phyloP scores from a whole-genome alignment of 2,797 vertebrate species.

The Gobionotothen gibberifrons region DNA sequence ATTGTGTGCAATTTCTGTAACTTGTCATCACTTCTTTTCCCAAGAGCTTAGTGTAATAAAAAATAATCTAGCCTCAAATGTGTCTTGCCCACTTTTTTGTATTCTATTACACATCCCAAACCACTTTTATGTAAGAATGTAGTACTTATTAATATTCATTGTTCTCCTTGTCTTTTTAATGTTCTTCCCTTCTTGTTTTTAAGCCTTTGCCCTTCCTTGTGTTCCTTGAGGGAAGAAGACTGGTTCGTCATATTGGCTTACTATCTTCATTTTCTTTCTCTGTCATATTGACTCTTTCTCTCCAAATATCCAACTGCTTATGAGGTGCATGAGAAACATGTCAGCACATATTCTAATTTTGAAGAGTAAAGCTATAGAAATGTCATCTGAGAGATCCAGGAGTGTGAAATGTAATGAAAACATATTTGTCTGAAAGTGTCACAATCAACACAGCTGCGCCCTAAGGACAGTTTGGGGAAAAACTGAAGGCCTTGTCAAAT shows the following conservation, averaged over 20 bases:
- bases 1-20: conserved; percentile 13
- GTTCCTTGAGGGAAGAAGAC: conserved; percentile 27
- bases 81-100: conserved; percentile 9
- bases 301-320: conserved; percentile 33
- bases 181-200: conserved; percentile 21
- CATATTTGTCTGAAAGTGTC: conserved; percentile 75
- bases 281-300: conserved; percentile 32
- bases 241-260: conserved; percentile 32
- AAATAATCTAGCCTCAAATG: conserved; percentile 10
- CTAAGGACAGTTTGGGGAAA: conserved; percentile 48
- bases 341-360: conserved; percentile 70
- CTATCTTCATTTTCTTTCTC: conserved; percentile 15
- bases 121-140: conserved; percentile 2
- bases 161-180: conserved; percentile 16
- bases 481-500: conserved; percentile 64
- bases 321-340: conserved; percentile 69
- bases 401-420: conserved; percentile 75
- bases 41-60: conserved; percentile 10
- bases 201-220: conserved; percentile 23
- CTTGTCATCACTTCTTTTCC: conserved; percentile 11
- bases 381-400: conserved; percentile 71
- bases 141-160: conserved; percentile 32
- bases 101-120: conserved; percentile 23
- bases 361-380: conserved; percentile 69
- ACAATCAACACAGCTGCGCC: conserved; percentile 66